Conservation (phyloP, 2,888 invertebrate species). For the Ptilodon capucinus region DNA sequence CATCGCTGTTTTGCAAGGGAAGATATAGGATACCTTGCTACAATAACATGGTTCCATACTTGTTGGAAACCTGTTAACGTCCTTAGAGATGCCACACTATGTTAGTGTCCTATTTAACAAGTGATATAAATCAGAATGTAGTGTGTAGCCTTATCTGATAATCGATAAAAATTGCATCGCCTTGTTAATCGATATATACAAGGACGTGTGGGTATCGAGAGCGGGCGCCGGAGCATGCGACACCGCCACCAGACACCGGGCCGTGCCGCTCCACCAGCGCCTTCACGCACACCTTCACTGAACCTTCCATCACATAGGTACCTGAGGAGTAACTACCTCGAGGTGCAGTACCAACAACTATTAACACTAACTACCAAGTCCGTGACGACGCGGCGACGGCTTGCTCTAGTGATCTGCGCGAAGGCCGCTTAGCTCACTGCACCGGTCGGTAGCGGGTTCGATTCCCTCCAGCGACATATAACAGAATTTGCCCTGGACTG, state of each 20-base stretch:
- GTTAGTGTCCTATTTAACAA: neutral
- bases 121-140: neutral
- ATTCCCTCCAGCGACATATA: too few relatives aligned
- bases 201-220: constrained; percentile 19
- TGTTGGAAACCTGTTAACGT: too few relatives aligned
- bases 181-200: neutral
- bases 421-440: too few relatives aligned
- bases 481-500: too few relatives aligned
- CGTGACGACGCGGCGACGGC: too few relatives aligned
- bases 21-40: too few relatives aligned
- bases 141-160: neutral
- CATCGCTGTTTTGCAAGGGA: too few relatives aligned
- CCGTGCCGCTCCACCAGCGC: constrained; percentile 18
- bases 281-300: constrained; percentile 7
- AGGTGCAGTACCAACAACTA: neutral
- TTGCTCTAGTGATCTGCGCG: too few relatives aligned
- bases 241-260: constrained; percentile 46
- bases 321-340: neutral
- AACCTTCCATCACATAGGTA: neutral
- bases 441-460: too few relatives aligned
- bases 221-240: constrained; percentile 43
- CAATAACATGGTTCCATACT: too few relatives aligned
- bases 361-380: too few relatives aligned
- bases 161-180: neutral
- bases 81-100: neutral